phyloP scores from a whole-genome alignment of 64 coral and sea anemone genomes.

The Dendrophyllia cribrosa region DNA sequence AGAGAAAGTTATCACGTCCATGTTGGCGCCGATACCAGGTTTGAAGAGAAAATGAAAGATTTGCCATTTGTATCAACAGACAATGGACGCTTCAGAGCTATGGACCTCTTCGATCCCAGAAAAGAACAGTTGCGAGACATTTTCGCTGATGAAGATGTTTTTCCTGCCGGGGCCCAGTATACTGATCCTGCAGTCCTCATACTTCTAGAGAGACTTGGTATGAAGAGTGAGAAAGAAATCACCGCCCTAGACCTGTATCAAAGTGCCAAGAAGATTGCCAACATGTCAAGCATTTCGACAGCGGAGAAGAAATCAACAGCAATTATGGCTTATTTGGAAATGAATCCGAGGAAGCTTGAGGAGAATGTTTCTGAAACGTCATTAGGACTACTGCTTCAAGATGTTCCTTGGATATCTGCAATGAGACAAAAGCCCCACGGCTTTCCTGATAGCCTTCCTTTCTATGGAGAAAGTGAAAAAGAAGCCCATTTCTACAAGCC shows the following conservation, averaged over 20 bases:
- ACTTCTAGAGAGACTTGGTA: slow-evolving; percentile 25
- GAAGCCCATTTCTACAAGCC: not conserved
- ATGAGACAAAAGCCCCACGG: slow-evolving; percentile 34
- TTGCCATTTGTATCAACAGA: not conserved
- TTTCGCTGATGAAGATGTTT: slow-evolving; percentile 22
- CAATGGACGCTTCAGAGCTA: not conserved
- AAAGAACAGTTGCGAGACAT: not conserved
- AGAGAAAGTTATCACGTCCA: not conserved
- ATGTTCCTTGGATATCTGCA: slow-evolving; percentile 52
- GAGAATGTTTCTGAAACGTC: not conserved
- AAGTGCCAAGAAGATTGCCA: slow-evolving; percentile 34
- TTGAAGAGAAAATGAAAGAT: not conserved
- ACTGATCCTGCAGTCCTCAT: not conserved
- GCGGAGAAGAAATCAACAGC: slow-evolving; percentile 57
- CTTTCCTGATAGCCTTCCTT: slow-evolving; percentile 66
- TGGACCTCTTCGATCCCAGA: slow-evolving; percentile 36
- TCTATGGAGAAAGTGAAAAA: not conserved
- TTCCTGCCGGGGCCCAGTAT: slow-evolving; percentile 10
- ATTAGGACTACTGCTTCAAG: slow-evolving; percentile 13
- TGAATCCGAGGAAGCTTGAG: slow-evolving; percentile 2
- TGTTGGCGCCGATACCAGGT: not conserved
- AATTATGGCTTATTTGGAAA: slow-evolving; percentile 50
- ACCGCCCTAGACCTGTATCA: slow-evolving; percentile 48
- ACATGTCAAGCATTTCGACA: not conserved
- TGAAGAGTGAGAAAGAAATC: slow-evolving; percentile 50